Percentiles rank a stretch among this genome's conserved stretches.
Evolutionary conservation across 2,797 vertebrate species (phyloP).

Genomic region (Onychomys arenicola): DNA sequence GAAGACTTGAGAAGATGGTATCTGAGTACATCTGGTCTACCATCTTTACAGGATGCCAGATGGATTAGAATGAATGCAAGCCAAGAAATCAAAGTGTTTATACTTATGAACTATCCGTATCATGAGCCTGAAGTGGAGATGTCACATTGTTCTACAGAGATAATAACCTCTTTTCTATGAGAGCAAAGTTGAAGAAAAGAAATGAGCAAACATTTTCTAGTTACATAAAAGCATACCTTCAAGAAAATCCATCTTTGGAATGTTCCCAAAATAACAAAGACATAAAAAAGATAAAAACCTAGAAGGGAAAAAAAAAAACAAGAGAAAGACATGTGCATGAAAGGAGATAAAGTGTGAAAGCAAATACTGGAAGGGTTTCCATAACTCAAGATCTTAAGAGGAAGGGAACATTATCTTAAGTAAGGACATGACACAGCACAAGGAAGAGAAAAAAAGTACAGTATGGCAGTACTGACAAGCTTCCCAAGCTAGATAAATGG

Average conservation of each 20-base stretch:
- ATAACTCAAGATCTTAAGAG: constrained; percentile 34
- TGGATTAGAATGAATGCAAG: neutral
- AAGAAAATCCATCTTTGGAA: constrained; percentile 50
- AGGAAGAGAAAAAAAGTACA: constrained; percentile 37
- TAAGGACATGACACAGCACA: constrained; percentile 42
- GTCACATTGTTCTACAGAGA: constrained; percentile 32
- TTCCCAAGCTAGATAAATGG: constrained; percentile 31
- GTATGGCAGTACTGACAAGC: constrained; percentile 23
- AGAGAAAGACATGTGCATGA: constrained; percentile 12
- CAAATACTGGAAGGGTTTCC: neutral
- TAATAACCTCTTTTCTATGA: constrained; percentile 41
- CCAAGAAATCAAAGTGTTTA: constrained; percentile 55
- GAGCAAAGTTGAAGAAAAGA: constrained; percentile 45
- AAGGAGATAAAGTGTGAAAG: constrained; percentile 39
- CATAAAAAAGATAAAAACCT: constrained; percentile 57
- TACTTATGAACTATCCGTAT: constrained; percentile 20
- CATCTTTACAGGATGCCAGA: neutral
- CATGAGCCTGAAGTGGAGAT: neutral
- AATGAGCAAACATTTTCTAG: neutral
- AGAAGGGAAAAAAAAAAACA: constrained; percentile 45
- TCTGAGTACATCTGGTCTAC: constrained; percentile 27
- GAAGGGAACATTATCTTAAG: constrained; percentile 43
- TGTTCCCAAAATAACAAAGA: constrained; percentile 53
- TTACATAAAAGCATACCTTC: constrained; percentile 52
- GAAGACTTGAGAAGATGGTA: constrained; percentile 18